Evolutionary conservation across 2,113 vertebrate species (phyloP).

Genomic region (Spermophilus dauricus): DNA sequence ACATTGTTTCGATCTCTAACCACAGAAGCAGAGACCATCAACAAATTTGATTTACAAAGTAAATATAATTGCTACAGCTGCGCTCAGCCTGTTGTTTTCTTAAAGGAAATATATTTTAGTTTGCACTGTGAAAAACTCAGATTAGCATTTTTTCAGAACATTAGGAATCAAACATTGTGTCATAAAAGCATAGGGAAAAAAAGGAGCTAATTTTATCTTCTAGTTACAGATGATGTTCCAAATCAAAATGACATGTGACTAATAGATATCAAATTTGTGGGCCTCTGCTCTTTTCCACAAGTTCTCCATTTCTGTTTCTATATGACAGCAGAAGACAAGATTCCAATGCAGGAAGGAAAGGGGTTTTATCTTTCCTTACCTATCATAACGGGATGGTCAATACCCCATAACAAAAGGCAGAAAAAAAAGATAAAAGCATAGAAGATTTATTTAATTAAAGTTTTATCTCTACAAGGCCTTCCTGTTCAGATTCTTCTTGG

Average conservation of each 20-base stretch:
- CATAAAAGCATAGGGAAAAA: slow-evolving; percentile 50
- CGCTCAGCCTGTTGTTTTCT: slow-evolving; percentile 73
- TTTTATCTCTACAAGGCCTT: too few relatives aligned
- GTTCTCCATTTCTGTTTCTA: neutral
- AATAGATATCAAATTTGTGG: neutral
- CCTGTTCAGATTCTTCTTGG: too few relatives aligned
- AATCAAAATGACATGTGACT: slow-evolving; percentile 62
- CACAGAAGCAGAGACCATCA: slow-evolving; percentile 69
- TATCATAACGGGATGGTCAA: neutral
- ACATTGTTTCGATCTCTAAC: slow-evolving; percentile 70
- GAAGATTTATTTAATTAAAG: too few relatives aligned
- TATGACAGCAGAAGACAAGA: neutral
- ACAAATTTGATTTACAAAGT: slow-evolving; percentile 77
- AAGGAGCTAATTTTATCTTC: slow-evolving; percentile 70
- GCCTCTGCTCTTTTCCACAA: neutral
- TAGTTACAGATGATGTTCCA: slow-evolving; percentile 37
- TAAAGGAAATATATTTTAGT: slow-evolving; percentile 74
- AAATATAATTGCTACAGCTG: slow-evolving; percentile 76
- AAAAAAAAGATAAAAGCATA: neutral
- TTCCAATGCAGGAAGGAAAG: neutral
- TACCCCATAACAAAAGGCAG: neutral
- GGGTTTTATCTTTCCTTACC: neutral
- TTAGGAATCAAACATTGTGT: slow-evolving; percentile 60
- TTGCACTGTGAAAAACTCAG: slow-evolving; percentile 63
- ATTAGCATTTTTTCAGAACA: slow-evolving; percentile 73